Conservation (phyloP, 2,888 invertebrate species). For the Tinea semifulvella region DNA sequence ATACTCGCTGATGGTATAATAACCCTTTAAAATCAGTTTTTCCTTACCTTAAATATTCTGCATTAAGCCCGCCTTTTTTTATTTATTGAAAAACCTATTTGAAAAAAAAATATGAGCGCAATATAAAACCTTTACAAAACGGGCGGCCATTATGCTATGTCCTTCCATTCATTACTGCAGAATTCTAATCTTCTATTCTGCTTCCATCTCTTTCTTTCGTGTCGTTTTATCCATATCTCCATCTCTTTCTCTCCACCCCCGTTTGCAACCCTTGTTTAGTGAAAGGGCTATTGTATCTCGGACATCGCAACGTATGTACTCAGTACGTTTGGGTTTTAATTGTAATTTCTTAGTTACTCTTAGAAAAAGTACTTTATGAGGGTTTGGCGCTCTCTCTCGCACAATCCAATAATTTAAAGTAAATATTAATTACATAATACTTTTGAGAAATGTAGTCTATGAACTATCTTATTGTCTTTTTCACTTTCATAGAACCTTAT, state of each 20-base stretch:
- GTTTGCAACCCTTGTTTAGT: conserved; percentile 23
- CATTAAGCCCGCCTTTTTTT: too few relatives aligned
- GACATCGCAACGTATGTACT: conserved; percentile 1
- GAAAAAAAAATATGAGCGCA: background rate
- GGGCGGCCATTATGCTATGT: background rate
- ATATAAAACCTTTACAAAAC: background rate
- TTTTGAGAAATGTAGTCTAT: too few relatives aligned
- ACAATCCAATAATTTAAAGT: too few relatives aligned
- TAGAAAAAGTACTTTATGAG: too few relatives aligned
- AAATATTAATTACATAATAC: too few relatives aligned
- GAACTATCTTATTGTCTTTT: too few relatives aligned
- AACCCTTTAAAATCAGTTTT: too few relatives aligned
- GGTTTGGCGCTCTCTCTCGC: too few relatives aligned
- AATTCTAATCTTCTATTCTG: conserved; percentile 9
- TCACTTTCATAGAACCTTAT: too few relatives aligned
- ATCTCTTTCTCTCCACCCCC: conserved; percentile 33
- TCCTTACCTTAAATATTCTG: background rate
- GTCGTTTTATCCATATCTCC: background rate
- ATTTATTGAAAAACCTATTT: conserved; percentile 2
- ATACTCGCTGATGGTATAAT: too few relatives aligned
- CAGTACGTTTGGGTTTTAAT: too few relatives aligned
- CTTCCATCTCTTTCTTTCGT: background rate
- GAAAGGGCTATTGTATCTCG: conserved; percentile 30
- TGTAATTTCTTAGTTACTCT: too few relatives aligned
- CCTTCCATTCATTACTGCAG: conserved; percentile 9